A percentile compares a stretch with the other conserved stretches of the same genome.
These are phyloP conservation scores for Ametastegia equiseti DNA, from an alignment of 2,888 invertebrate genomes.

Conservation along the genomic window DNA sequence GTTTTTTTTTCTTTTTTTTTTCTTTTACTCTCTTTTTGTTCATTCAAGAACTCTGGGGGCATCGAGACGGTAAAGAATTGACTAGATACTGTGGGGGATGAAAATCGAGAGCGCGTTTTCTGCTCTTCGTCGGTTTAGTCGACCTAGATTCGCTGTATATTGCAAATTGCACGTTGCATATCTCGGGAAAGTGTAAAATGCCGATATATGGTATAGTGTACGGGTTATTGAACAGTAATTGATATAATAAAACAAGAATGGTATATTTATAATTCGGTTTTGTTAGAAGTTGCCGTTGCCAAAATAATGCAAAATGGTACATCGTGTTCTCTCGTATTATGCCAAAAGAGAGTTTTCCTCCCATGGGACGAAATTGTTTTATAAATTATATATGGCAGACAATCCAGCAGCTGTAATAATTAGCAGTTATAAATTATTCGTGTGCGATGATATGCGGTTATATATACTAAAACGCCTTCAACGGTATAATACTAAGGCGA, in stretches of 20 bases:
- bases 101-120: background rate
- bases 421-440: background rate
- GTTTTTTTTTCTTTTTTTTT: no score
- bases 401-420: background rate
- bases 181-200: no score
- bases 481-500: constrained; percentile 21
- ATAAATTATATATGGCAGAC: background rate
- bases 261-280: background rate
- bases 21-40: no score
- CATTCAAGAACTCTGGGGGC: no score
- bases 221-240: constrained; percentile 16
- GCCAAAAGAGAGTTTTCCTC: background rate
- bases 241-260: constrained; percentile 4
- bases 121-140: background rate
- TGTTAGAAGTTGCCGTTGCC: background rate
- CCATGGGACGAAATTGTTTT: background rate
- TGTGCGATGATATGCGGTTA: constrained; percentile 12
- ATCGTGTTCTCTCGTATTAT: background rate
- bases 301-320: background rate
- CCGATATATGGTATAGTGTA: background rate
- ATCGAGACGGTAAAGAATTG: no score
- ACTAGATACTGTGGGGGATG: no score
- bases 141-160: background rate
- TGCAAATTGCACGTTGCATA: background rate
- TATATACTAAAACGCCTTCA: constrained; percentile 9